Conservation (phyloP, 1,140 invertebrate species). For the Meloidogyne chitwoodi region DNA sequence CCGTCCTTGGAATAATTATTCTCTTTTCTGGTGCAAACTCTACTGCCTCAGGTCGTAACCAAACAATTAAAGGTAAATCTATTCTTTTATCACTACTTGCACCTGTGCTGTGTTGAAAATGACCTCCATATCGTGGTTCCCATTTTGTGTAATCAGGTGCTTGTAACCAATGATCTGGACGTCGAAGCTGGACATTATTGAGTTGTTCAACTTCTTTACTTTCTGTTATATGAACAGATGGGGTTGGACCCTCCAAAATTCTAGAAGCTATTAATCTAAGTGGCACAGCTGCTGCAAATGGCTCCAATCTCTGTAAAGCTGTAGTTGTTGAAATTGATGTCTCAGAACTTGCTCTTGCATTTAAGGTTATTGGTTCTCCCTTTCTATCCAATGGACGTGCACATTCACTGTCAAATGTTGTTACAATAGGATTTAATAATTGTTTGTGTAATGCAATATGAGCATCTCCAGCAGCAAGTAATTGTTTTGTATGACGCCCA, state of each 20-base stretch:
- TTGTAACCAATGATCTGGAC: slow-evolving; percentile 31
- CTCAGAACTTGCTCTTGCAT: slow-evolving; percentile 12
- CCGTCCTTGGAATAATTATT: slow-evolving; percentile 15
- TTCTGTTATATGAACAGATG: slow-evolving; percentile 37
- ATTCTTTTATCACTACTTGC: neutral
- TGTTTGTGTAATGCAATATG: neutral
- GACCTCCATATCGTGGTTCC: slow-evolving; percentile 39
- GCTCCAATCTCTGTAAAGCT: slow-evolving; percentile 25
- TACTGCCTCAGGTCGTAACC: neutral
- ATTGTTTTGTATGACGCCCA: neutral
- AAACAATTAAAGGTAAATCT: slow-evolving; percentile 5
- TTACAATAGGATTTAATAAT: slow-evolving; percentile 6
- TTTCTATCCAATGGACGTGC: neutral
- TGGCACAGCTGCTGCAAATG: neutral
- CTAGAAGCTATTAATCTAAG: slow-evolving; percentile 9
- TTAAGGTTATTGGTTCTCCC: neutral
- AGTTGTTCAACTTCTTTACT: slow-evolving; percentile 39
- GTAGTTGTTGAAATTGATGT: slow-evolving; percentile 13
- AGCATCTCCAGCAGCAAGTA: slow-evolving; percentile 8
- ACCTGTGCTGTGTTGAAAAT: slow-evolving; percentile 9
- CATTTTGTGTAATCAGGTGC: slow-evolving; percentile 20
- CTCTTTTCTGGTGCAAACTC: neutral
- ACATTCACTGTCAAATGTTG: neutral
- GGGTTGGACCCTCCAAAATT: slow-evolving; percentile 19
- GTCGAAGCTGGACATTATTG: slow-evolving; percentile 36